These are phyloP conservation scores for Cuculus canorus DNA, from an alignment of 2,797 vertebrate species.

Conservation along the genomic window DNA sequence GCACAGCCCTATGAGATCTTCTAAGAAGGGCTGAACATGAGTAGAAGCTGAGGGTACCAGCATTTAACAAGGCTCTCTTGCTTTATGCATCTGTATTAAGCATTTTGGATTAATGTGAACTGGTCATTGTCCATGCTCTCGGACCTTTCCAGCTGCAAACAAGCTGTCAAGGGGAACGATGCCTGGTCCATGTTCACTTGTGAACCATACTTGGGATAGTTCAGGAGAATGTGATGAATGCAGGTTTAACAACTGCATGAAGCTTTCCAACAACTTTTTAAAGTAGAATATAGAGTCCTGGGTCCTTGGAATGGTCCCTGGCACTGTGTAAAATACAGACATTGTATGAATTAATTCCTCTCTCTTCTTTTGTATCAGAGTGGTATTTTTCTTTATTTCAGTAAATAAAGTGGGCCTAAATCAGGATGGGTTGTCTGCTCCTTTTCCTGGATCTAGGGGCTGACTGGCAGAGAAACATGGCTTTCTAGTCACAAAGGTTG, in stretches of 20 bases:
- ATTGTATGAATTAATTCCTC: background rate
- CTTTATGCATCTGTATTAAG: background rate
- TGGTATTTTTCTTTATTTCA: background rate
- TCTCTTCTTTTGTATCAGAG: background rate
- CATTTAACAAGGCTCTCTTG: background rate
- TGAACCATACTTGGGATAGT: background rate
- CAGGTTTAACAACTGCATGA: background rate
- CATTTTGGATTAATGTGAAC: background rate
- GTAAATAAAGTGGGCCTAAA: background rate
- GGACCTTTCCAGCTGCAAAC: background rate
- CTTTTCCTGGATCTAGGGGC: background rate
- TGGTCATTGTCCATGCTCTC: background rate
- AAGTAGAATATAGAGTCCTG: background rate
- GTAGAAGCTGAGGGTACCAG: background rate
- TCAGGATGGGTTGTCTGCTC: background rate
- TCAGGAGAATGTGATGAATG: rapidly evolving
- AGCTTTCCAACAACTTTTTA: background rate
- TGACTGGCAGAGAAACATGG: background rate
- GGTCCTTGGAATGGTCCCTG: background rate
- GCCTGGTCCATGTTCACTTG: background rate
- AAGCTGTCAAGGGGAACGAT: background rate
- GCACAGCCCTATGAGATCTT: background rate
- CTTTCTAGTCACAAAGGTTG: background rate
- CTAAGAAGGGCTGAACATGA: background rate
- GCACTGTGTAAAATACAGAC: background rate